These are phyloP conservation scores for Alentia gelatinosa DNA, from an alignment of 2,888 invertebrate species.

Conservation along the genomic window DNA sequence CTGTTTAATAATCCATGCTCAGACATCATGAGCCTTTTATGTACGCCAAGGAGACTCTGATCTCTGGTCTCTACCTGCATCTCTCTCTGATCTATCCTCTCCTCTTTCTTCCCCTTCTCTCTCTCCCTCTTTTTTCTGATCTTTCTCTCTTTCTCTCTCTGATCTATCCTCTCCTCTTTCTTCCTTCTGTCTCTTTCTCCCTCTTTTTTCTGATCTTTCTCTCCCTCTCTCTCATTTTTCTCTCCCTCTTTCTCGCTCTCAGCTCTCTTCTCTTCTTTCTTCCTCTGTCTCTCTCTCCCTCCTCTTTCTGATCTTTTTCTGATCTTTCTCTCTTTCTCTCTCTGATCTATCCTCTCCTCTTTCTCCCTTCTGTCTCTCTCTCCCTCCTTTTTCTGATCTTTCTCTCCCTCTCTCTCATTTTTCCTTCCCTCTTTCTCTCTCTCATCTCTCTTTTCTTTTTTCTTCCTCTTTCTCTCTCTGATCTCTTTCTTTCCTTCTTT, in stretches of 20 bases:
- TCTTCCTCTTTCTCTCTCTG: neutral
- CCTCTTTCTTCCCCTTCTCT: neutral
- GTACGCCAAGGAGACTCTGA: too few species aligned
- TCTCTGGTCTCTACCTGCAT: too few species aligned
- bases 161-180: neutral
- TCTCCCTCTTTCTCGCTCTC: neutral
- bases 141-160: neutral
- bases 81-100: too few species aligned
- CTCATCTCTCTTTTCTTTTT: neutral
- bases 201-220: neutral
- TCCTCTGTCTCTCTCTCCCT: neutral
- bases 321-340: neutral
- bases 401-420: neutral
- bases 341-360: neutral
- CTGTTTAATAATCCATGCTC: too few species aligned
- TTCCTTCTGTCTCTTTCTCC: neutral
- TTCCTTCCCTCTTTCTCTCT: neutral
- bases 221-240: neutral
- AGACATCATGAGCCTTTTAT: too few species aligned
- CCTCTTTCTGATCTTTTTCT: neutral
- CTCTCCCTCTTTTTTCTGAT: neutral
- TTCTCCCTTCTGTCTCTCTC: neutral
- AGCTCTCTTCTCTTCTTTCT: neutral
- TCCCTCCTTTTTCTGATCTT: neutral
- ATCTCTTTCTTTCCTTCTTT: neutral